Evolutionary conservation across 2,888 invertebrate species (phyloP).

Genomic region (Xestia ashworthii): DNA sequence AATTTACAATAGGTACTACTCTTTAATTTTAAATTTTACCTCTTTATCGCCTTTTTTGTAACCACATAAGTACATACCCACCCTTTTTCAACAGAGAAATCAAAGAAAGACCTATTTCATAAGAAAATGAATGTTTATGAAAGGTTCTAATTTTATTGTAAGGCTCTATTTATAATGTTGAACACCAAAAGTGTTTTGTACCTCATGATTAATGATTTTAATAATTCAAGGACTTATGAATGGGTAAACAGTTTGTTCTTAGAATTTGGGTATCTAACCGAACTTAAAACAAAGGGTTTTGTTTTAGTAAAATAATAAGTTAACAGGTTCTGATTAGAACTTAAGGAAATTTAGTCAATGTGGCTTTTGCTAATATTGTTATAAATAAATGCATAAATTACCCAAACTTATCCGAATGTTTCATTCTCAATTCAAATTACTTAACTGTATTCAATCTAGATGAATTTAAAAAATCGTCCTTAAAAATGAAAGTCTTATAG

Average conservation of each 20-base stretch:
- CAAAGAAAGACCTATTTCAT: slow-evolving; percentile 13
- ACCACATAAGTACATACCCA: background rate
- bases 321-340: background rate
- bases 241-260: slow-evolving; percentile 49
- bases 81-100: background rate
- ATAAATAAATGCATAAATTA: background rate
- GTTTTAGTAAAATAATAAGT: slow-evolving; percentile 27
- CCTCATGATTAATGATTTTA: slow-evolving; percentile 63
- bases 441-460: too few species aligned
- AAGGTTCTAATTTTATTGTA: slow-evolving; percentile 44
- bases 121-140: slow-evolving; percentile 31
- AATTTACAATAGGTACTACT: too few species aligned
- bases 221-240: slow-evolving; percentile 59
- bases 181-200: slow-evolving; percentile 51
- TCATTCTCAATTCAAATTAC: too few species aligned
- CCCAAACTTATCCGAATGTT: background rate
- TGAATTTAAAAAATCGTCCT: too few species aligned
- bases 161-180: slow-evolving; percentile 51
- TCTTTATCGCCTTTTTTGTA: too few species aligned
- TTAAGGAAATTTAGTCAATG: background rate
- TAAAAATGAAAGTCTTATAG: too few species aligned
- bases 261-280: slow-evolving; percentile 22
- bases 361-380: background rate
- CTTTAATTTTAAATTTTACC: too few species aligned
- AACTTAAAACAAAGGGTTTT: slow-evolving; percentile 43